A percentile compares a stretch with the other conserved stretches of the same genome.
These are phyloP conservation scores for Nemotelus nigrinus DNA, from an alignment of 2,888 invertebrate genomes.

Conservation along the genomic window DNA sequence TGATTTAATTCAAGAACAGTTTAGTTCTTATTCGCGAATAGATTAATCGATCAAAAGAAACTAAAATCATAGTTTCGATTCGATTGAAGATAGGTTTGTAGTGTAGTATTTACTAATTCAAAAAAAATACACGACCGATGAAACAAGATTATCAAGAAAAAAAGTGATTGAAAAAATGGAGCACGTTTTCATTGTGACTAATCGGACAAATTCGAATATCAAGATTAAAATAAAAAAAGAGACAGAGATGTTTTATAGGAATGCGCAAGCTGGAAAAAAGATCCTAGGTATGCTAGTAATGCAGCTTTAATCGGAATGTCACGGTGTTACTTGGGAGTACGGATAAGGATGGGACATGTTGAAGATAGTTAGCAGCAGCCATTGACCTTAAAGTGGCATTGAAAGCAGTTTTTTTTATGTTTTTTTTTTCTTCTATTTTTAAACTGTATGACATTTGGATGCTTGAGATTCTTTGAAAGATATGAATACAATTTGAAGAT, in stretches of 20 bases:
- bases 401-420: not conserved
- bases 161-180: not conserved
- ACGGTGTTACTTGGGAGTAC: not conserved
- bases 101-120: too few relatives aligned
- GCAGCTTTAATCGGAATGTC: not conserved
- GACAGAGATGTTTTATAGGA: too few relatives aligned
- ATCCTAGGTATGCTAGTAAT: not conserved
- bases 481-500: too few relatives aligned
- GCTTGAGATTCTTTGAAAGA: not conserved
- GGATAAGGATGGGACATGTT: not conserved
- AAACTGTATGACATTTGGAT: not conserved
- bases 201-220: not conserved
- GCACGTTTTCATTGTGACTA: not conserved
- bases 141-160: too few relatives aligned
- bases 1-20: too few relatives aligned
- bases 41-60: too few relatives aligned
- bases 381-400: not conserved
- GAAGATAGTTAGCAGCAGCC: not conserved
- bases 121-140: too few relatives aligned
- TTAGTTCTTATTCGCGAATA: too few relatives aligned
- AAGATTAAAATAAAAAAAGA: not conserved
- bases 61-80: too few relatives aligned
- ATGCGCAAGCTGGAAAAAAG: not conserved
- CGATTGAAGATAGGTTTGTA: too few relatives aligned
- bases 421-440: not conserved